Base-by-base conservation (phyloP, 2,888 invertebrate species). In the Ctena decussata region DNA sequence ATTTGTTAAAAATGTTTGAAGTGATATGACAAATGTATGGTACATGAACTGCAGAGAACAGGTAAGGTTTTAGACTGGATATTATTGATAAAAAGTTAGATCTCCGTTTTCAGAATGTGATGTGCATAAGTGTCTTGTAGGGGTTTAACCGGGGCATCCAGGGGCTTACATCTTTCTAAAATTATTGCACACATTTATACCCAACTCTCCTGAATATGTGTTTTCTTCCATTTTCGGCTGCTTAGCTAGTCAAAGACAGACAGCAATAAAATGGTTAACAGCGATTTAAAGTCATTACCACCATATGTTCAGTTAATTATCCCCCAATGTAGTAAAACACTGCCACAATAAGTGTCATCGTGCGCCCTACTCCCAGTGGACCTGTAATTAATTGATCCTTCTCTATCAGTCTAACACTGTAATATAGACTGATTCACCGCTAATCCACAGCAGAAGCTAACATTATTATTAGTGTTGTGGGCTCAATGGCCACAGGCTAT, bases 261-360 rank as follows among this genome's bases (percentile, higher is more conserved):
- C 30, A 30, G 27, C 32, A 60, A 24, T 12, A 60, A 30, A 60
- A 18, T 27, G 18, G 24, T 65, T 65, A 65, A 35, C 65, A 12
- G 6, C 65, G 65, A 65, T 65, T 65, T 35, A 65, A 21, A 65
- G 32, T 65, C 65, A 65, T 65, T 65, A 65, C 18, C 18, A 24
- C 35, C 35, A 32, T 15, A 35, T 30, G 65, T 6, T 12, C 65
- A 21, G 11, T 1, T 65, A 65, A 65, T 65, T 65, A 65, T 65
- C 65, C 65, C 60, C 65, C 65, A 35, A 24, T 65, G 65, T 35
- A 65, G 65, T 18, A 35, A 35, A 65, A 65, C 65, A 65, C 35
- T 30, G 65, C 11, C 65, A 30, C 21, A 30, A 35, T 65, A 35
- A 65, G 65, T 65, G 65, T 65, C 65, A 35, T 35, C 21, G 3